Percentiles rank a stretch among this genome's conserved stretches.
These are phyloP conservation scores for Argyrosomus japonicus DNA, from an alignment of 2,113 vertebrate species.

Conservation along the genomic window DNA sequence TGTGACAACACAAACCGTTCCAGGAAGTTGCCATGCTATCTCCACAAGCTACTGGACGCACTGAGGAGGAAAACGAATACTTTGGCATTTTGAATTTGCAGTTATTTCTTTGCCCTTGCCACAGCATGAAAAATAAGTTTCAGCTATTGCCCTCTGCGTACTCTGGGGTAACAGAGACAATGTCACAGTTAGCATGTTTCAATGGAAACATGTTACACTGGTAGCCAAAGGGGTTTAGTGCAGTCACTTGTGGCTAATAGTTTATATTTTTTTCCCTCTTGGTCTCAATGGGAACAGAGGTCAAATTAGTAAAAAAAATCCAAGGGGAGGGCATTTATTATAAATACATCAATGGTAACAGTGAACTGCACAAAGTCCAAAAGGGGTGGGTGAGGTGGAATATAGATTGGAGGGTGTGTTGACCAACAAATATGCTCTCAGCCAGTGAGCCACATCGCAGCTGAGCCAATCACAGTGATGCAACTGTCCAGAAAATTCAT, in stretches of 20 bases:
- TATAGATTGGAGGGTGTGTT: neutral
- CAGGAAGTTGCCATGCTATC: conserved; percentile 39
- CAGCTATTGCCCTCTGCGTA: conserved; percentile 29
- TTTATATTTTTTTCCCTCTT: neutral
- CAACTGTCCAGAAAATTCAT: neutral
- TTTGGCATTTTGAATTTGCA: conserved; percentile 43
- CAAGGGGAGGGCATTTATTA: neutral
- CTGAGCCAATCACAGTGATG: neutral
- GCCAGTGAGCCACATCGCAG: neutral
- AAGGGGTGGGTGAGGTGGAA: neutral
- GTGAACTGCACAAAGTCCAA: too few species aligned
- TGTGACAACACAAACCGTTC: conserved; percentile 64
- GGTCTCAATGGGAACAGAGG: conserved; percentile 10
- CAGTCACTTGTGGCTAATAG: neutral
- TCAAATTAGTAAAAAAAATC: conserved; percentile 5
- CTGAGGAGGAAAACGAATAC: conserved; percentile 47
- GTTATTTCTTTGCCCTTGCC: conserved; percentile 35
- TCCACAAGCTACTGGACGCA: conserved; percentile 30
- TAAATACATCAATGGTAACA: neutral
- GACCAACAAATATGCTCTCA: neutral
- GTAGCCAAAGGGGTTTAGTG: conserved; percentile 3
- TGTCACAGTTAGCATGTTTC: conserved; percentile 29
- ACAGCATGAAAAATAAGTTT: conserved; percentile 42
- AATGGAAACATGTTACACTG: neutral
- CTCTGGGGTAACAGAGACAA: conserved; percentile 31